Base-by-base conservation (phyloP, 2,113 vertebrate species). In the Burhinus oedicnemus region DNA sequence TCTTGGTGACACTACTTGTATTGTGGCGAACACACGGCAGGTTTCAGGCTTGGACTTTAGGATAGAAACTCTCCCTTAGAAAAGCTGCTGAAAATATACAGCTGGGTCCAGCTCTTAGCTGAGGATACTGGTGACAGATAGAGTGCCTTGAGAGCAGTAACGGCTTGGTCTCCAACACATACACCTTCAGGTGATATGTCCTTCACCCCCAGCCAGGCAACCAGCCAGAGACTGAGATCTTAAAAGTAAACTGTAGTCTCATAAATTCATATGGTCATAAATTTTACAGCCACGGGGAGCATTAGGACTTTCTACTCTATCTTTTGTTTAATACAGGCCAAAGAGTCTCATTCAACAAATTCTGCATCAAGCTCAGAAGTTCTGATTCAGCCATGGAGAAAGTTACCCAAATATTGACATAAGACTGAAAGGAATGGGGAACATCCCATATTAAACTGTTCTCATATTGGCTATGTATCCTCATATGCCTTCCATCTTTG, bases 351-450 rank as follows among this genome's bases (percentile, higher is more conserved):
- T 80, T 94, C 68, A 90, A 66, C 52, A 72, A 90, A 66, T 93
- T 90, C 62, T 66, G 32, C 36, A 54, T 74, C 58, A 83, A 64
- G 68, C 60, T 94, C 32, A 77, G 69, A 65, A 88, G 20, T 71
- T 89, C 72, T 93, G 85, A 83, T 58, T 80, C 76, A 93, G 55
- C 51, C 55, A 42, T 51, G 42, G 44, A 87, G 75, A 62, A 93
- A 87, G 47, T 47, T 81, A 81, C 40, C 62, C 68, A 94, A 87
- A 84, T 79, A 82, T n/a, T 96, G 95, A 83, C 49, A 11, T 79
- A 90, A 68, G 62, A 69, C 34, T 61, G 25, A 93, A 77, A 88
- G 55, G 83, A 90, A 93, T 55, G 83, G 64, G 69, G 60, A 94
- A 81, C 40, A 91, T 54, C 55, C 30, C 61, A 18, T 80, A 54